Evolutionary conservation across 2,113 vertebrate species (phyloP), one percentile per base, ranked within the genome.

Genomic region (Ginglymostoma cirratum): DNA sequence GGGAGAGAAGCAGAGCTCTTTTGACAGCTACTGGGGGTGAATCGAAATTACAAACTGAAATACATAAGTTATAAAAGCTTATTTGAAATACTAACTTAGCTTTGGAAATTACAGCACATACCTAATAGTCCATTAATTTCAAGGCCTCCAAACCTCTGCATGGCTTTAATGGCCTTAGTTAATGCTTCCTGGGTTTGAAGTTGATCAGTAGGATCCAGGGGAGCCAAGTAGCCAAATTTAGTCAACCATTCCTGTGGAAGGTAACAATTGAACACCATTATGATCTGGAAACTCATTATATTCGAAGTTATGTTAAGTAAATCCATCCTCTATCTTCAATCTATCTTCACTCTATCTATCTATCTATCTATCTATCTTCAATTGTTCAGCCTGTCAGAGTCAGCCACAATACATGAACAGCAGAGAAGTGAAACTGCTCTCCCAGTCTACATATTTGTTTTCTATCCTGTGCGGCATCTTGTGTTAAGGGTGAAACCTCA

Each of bases 131-230:
- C 99, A 0, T 98, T 99, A 19, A 98, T 97, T 96, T 99, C 97
- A 19, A 99, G 98, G 17, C 99, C 99, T 2, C 98, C 99, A 0
- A 99, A 99, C 96, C 96, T 98, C 97, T 99, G 99, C 99, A 99
- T 99, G 97, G 99, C 98, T 85, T 98, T 97, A 95, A 99, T 98
- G 96, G 99, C 99, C 96, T 97, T 98, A 96, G 98, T 98, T 96
- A 99, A 97, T 45, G 99, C 98, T 97, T 99, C 99, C 96, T 98
- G 98, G 0, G 98, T 99, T 97, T 98, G 99, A 52, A 99, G 98
- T 95, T 98, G 98, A 24, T 98, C 99, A 0, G 98, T 98, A 34
- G 98, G 98, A 96, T 99, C 98, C 0, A 98, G 97, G 0, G 98
- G 98, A 0, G 98, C 99, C 97, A 99, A 98, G 96, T 99, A 99